Conservation (phyloP, 2,797 vertebrate species). For the Botia almorhae region DNA sequence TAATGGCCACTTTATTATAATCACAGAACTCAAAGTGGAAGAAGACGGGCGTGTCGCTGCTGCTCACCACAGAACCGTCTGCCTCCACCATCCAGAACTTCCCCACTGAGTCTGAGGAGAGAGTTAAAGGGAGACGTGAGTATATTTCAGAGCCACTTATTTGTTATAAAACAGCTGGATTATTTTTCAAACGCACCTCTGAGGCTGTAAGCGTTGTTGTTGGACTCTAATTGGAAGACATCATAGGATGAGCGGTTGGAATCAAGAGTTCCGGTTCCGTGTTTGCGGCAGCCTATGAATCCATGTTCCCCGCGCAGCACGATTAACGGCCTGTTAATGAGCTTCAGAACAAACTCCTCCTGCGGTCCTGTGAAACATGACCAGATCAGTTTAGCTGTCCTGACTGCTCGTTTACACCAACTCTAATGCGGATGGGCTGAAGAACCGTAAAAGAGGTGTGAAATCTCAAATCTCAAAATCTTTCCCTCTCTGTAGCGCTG, state of each 20-base stretch:
- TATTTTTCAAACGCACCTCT: slow-evolving; percentile 77
- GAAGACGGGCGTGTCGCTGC: slow-evolving; percentile 83
- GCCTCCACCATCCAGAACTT: slow-evolving; percentile 93
- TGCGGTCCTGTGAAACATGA: slow-evolving; percentile 79
- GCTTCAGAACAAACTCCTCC: slow-evolving; percentile 92
- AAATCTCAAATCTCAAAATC: too few species aligned
- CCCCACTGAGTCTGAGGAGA: slow-evolving; percentile 85
- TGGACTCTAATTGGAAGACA: slow-evolving; percentile 92
- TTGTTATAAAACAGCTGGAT: not conserved
- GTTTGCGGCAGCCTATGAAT: slow-evolving; percentile 93
- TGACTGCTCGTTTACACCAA: too few species aligned
- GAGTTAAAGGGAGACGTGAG: not conserved
- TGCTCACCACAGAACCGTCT: slow-evolving; percentile 85
- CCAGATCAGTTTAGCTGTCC: too few species aligned
- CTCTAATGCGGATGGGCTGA: too few species aligned
- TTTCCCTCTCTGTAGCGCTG: too few species aligned
- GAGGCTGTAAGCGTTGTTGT: slow-evolving; percentile 88
- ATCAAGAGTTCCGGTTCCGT: slow-evolving; percentile 86
- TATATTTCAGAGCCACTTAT: too few species aligned
- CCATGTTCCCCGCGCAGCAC: slow-evolving; percentile 94
- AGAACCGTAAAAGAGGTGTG: not conserved
- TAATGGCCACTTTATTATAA: slow-evolving; percentile 94
- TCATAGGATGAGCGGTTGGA: slow-evolving; percentile 94
- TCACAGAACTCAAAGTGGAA: slow-evolving; percentile 97
- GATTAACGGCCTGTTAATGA: slow-evolving; percentile 95